These are phyloP conservation scores for Schizotus pectinicornis DNA, from an alignment of 2,888 invertebrate species.

Conservation along the genomic window DNA sequence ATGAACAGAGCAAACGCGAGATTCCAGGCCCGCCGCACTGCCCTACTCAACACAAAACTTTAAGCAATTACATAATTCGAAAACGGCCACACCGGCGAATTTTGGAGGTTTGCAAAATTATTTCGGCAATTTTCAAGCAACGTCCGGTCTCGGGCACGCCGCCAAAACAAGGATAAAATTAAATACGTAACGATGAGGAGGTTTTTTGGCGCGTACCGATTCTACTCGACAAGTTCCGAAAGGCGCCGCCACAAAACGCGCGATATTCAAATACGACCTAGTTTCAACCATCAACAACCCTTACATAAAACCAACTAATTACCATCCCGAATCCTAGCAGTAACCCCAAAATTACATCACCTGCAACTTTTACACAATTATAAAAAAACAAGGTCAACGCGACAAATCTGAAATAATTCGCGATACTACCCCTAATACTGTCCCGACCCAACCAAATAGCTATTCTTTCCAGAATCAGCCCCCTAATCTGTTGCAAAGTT, in stretches of 20 bases:
- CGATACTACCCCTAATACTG: not conserved
- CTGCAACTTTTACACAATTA: not conserved
- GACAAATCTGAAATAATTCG: not conserved
- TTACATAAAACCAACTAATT: not conserved
- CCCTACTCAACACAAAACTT: conserved; percentile 31
- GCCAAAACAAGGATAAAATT: conserved; percentile 7
- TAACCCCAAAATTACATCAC: not conserved
- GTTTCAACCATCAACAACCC: not conserved
- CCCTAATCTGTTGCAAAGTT: no score
- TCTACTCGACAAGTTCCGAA: conserved; percentile 2
- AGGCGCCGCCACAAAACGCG: conserved; percentile 1
- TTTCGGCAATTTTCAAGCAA: conserved; percentile 5
- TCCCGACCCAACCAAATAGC: not conserved
- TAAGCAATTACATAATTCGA: conserved; percentile 8
- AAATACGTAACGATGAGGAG: conserved; percentile 4
- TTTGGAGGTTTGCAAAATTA: not conserved
- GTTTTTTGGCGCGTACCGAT: conserved; percentile 21
- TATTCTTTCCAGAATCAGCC: not conserved
- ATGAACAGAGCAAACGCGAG: conserved; percentile 53
- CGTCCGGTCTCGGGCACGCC: not conserved
- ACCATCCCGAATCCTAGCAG: not conserved
- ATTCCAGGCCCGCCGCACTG: conserved; percentile 43
- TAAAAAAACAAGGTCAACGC: not conserved
- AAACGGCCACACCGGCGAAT: not conserved
- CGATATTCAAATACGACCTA: conserved; percentile 17